Base-by-base conservation (phyloP, 1,140 invertebrate genomes). In the Meloidogyne exigua region DNA sequence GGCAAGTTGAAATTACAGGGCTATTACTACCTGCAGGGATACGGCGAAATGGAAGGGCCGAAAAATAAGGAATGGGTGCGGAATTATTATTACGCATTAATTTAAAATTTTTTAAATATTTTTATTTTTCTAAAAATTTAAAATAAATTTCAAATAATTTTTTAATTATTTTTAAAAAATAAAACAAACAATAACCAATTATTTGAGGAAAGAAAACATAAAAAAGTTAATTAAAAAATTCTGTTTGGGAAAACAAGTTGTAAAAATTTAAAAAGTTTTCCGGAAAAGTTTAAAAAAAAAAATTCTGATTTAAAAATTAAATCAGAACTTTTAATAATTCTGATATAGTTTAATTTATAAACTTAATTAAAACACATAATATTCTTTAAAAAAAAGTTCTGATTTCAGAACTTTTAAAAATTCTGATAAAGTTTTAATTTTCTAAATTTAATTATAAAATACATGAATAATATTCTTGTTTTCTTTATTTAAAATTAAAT, bases 291-390 rank as follows among this genome's bases (percentile, higher is more conserved):
- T 66, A 23, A 21, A 0, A 21, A 66, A 66, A 23, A 21, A 66
- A 66, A 66, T 66, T 13, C 21, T 15, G 23, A 66, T 21, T 66
- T 15, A 66, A 21, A 66, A 66, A 99, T 99, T n/a, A n/a, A n/a
- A n/a, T 25, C 2, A 25, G 25, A 15, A 25, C 15, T 15, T 25
- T 0, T 65, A 10, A 23, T 7, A 18, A 4, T 2, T 18, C 4
- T 18, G 18, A 18, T 2, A 18, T 18, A 3, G 13, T n/a, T 5
- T 57, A 21, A n/a, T 39, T 39, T 39, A 9, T 39, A 39, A 39
- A 39, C 10, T 39, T 39, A 39, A 39, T 39, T 39, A 39, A 39
- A 39, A 39, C 10, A 39, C 36, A 39, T 39, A 39, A 39, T 39
- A 39, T 7, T 32, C 7, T 32, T 32, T n/a, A n/a, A n/a, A n/a